Base-by-base conservation (phyloP, 2,113 vertebrate genomes). In the Tenebrosternarchus preto region DNA sequence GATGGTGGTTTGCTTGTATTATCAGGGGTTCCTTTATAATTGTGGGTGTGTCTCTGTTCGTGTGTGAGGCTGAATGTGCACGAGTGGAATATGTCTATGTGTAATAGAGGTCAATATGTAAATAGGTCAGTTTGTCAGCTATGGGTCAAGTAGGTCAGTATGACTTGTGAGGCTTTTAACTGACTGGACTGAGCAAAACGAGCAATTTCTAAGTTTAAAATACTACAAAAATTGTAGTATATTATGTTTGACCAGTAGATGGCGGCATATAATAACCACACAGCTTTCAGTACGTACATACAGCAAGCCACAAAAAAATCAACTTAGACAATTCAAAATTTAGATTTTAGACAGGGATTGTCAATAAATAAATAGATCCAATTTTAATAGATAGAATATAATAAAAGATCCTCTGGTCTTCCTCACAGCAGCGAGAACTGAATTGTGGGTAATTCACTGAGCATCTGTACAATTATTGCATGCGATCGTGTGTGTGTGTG, bases 191-290 rank as follows among this genome's bases (percentile, higher is more conserved):
- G 12, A 59, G 77, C 81, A 36, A 36, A 2, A 36, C 3, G 33
- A 36, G 33, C 33, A 36, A 36, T 36, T 36, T 36, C 33, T 36
- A 4, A 36, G 6, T 36, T 55, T 11, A 55, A 3, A 55, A 55
- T n/a, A n/a, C n/a, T n/a, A 55, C 11, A 55, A 55, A 55, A 55
- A 55, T 19, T 66, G 2, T 66, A n/a, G 15, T 31, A 33, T 33
- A 36, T 2, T n/a, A 7, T 68, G 73, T 78, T 74, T 22, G 20
- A 69, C 63, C 63, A 78, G 70, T 36, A 83, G 76, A 68, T 83
- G 70, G 8, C 24, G 24, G 31, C 50, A 68, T 22, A 75, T 24
- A n/a, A 33, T 27, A 57, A 33, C 61, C 43, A 2, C 43, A 50
- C 43, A n/a, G 22, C 50, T 27, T n/a, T 4, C 9, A 31, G 12